Evolutionary conservation across 2,113 vertebrate genomes (phyloP).

Genomic region (Gavia stellata): DNA sequence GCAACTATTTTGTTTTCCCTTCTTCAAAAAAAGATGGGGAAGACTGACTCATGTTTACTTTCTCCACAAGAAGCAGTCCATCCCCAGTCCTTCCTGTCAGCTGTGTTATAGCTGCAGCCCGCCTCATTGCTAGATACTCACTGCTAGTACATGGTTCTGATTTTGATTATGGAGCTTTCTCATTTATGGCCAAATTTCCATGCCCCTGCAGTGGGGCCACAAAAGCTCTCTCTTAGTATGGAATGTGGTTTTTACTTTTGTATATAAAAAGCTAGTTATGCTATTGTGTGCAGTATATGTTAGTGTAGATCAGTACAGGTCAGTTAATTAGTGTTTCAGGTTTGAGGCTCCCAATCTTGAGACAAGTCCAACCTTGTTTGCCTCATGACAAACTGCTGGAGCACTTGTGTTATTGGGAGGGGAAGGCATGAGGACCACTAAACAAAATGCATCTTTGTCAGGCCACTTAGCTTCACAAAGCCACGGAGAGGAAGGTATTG

Average conservation of each 20-base stretch:
- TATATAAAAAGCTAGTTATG: neutral
- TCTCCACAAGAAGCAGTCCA: neutral
- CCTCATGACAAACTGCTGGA: neutral
- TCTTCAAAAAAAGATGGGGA: neutral
- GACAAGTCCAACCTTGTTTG: neutral
- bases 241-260: neutral
- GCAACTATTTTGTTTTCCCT: neutral
- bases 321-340: neutral
- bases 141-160: neutral
- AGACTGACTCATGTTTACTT: neutral
- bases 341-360: neutral
- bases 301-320: neutral
- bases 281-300: neutral
- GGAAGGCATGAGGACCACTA: neutral
- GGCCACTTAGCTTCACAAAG: neutral
- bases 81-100: neutral
- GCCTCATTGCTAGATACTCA: neutral
- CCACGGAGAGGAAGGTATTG: neutral
- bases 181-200: neutral
- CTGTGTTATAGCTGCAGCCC: neutral
- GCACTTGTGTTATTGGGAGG: neutral
- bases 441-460: neutral
- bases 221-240: neutral
- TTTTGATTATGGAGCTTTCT: slow-evolving; percentile 11
- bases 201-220: neutral